Evolutionary conservation across 2,797 vertebrate species (phyloP).

Genomic region (Margarornis squamiger): DNA sequence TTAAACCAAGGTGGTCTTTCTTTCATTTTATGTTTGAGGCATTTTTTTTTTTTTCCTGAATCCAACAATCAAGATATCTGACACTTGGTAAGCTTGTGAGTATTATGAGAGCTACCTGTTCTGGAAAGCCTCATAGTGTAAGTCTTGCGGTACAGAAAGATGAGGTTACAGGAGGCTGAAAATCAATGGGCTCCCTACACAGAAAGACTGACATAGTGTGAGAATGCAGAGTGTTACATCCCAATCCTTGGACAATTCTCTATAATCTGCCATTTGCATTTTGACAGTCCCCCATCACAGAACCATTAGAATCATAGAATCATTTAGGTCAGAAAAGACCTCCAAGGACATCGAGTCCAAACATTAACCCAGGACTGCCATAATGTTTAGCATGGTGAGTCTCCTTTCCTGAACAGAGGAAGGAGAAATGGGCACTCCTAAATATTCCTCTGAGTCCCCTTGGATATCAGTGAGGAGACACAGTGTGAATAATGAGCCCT

Average conservation of each 20-base stretch:
- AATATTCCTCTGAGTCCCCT: not conserved
- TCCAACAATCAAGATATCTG: not conserved
- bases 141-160: not conserved
- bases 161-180: not conserved
- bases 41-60: not conserved
- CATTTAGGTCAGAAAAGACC: not conserved
- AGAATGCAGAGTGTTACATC: not conserved
- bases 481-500: not conserved
- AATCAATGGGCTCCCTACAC: not conserved
- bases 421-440: not conserved
- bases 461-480: not conserved
- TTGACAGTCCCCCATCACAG: not conserved
- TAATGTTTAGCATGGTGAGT: not conserved
- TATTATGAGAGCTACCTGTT: not conserved
- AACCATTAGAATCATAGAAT: not conserved
- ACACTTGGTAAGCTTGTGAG: not conserved
- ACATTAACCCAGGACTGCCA: not conserved
- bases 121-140: not conserved
- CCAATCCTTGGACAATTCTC: not conserved
- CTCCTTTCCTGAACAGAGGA: not conserved
- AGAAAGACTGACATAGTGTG: not conserved
- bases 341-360: accelerated
- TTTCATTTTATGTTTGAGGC: accelerated
- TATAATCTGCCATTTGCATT: not conserved
- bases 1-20: not conserved